Evolutionary conservation across 2,113 vertebrate genomes (phyloP).

Genomic region (Callaeas wilsoni): DNA sequence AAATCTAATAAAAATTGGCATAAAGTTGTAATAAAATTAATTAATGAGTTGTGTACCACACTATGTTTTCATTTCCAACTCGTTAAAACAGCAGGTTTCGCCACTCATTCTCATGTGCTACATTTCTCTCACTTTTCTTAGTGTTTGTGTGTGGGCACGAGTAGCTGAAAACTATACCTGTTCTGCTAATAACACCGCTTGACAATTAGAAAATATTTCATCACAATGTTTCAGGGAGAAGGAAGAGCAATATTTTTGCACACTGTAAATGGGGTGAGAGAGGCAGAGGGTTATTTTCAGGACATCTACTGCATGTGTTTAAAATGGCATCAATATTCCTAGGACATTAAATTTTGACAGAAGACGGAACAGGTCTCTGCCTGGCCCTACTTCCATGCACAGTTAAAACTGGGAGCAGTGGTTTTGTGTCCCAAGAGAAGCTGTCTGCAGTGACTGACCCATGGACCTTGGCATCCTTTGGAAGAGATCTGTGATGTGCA

Average conservation of each 20-base stretch:
- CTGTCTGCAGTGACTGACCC: background rate
- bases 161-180: background rate
- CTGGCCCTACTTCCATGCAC: background rate
- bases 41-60: slow-evolving; percentile 18
- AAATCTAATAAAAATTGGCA: slow-evolving; percentile 25
- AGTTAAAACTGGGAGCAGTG: background rate
- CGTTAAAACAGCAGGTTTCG: slow-evolving; percentile 39
- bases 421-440: background rate
- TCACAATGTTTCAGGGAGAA: background rate
- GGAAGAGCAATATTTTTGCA: background rate
- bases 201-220: background rate
- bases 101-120: background rate
- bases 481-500: background rate
- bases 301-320: background rate
- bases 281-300: background rate
- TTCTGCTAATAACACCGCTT: background rate
- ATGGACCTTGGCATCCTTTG: too few species aligned
- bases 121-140: background rate
- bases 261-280: background rate
- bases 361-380: background rate
- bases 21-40: slow-evolving; percentile 31
- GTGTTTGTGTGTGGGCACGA: background rate
- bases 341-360: background rate
- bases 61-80: slow-evolving; percentile 34
- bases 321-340: background rate